phyloP scores from a whole-genome alignment of 2,797 vertebrate species.

The Aldrovandia affinis region DNA sequence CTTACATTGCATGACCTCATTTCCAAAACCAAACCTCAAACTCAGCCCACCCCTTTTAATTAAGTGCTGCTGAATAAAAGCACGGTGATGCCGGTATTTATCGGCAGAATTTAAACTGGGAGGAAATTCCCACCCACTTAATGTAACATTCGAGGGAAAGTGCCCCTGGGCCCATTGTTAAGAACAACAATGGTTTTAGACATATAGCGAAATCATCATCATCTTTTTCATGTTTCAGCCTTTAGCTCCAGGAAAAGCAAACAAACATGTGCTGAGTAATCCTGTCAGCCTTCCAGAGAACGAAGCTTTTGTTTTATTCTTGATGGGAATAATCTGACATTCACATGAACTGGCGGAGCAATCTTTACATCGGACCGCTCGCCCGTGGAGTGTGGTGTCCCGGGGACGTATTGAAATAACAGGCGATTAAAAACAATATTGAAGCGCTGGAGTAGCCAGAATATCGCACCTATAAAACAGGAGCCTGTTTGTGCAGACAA shows the following conservation, averaged over 20 bases:
- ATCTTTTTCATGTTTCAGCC: background rate
- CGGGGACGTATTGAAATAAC: background rate
- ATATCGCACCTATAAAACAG: background rate
- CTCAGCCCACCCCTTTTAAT: too few relatives aligned
- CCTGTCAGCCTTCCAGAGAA: conserved; percentile 6
- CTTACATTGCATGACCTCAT: too few relatives aligned
- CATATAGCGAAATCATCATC: conserved; percentile 21
- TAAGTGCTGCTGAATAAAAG: background rate
- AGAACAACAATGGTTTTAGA: conserved; percentile 9
- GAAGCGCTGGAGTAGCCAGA: background rate
- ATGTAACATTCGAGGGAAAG: background rate
- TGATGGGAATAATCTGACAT: conserved; percentile 20
- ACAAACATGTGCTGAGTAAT: conserved; percentile 24
- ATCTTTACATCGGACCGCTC: background rate
- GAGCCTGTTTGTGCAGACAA: conserved; percentile 2
- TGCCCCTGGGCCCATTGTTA: background rate
- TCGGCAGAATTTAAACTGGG: background rate
- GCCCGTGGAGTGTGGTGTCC: background rate
- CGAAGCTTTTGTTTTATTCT: background rate
- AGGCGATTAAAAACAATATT: conserved; percentile 20
- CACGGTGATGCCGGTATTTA: background rate
- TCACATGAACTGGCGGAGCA: background rate
- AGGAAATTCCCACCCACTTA: conserved; percentile 8
- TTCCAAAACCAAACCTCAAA: too few relatives aligned
- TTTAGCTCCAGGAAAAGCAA: conserved; percentile 13